Conservation (phyloP, 2,888 invertebrate genomes). For the Maniola hyperantus region DNA sequence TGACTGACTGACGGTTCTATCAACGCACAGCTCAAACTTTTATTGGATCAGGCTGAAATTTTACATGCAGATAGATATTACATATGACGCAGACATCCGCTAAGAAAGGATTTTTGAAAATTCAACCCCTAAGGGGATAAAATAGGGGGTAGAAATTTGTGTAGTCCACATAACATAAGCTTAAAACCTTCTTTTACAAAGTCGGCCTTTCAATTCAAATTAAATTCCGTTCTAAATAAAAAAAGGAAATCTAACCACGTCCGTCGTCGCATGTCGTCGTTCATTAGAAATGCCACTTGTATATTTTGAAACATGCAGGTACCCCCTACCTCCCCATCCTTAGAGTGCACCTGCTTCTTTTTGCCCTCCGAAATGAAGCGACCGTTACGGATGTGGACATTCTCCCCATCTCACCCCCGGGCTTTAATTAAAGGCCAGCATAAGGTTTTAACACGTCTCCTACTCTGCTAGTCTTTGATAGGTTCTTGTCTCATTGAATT, state of each 20-base stretch:
- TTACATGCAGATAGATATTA: too few species aligned
- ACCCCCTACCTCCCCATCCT: slow-evolving; percentile 34
- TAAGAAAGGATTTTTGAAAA: too few species aligned
- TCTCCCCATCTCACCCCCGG: slow-evolving; percentile 46
- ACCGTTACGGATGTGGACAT: slow-evolving; percentile 76
- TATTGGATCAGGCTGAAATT: too few species aligned
- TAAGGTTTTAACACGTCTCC: slow-evolving; percentile 77
- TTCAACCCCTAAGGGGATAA: too few species aligned
- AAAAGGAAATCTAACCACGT: slow-evolving; percentile 14
- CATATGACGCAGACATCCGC: too few species aligned
- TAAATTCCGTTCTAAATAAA: slow-evolving; percentile 11
- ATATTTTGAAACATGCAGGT: slow-evolving; percentile 29
- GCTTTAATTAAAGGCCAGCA: slow-evolving; percentile 78
- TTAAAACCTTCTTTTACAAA: not conserved
- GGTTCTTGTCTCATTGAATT: slow-evolving; percentile 57
- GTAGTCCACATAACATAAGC: too few species aligned
- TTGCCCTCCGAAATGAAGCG: slow-evolving; percentile 75
- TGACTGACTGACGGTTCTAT: too few species aligned
- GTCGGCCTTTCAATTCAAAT: slow-evolving; percentile 6
- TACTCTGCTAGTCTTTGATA: slow-evolving; percentile 48
- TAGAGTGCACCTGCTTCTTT: slow-evolving; percentile 65
- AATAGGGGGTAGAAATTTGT: too few species aligned
- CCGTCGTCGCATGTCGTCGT: slow-evolving; percentile 14
- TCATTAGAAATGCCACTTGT: slow-evolving; percentile 24
- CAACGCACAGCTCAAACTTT: too few species aligned